Percentiles rank a stretch among this genome's conserved stretches.
These are phyloP conservation scores for Mamestra configurata DNA, from an alignment of 1,140 invertebrate genomes.

Conservation along the genomic window DNA sequence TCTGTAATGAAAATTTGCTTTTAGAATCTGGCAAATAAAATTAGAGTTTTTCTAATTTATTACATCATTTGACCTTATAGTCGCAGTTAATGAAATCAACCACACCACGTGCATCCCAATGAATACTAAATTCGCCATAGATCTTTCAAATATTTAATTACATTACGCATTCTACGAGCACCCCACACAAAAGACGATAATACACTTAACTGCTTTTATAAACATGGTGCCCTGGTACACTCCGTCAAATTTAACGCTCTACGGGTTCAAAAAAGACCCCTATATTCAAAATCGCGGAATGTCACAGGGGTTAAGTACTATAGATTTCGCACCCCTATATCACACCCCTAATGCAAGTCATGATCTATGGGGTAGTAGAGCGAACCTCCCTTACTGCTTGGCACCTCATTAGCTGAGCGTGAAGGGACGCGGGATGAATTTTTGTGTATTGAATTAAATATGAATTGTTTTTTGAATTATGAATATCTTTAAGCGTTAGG, in stretches of 20 bases:
- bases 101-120: constrained; percentile 14
- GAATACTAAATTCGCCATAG: constrained; percentile 8
- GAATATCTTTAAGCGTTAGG: not conserved
- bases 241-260: constrained; percentile 37
- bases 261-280: constrained; percentile 21
- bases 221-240: constrained; percentile 21
- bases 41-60: not conserved
- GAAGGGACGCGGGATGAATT: constrained; percentile 43
- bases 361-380: constrained; percentile 39
- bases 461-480: constrained; percentile 12
- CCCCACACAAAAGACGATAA: constrained; percentile 7
- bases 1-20: too few species aligned
- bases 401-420: constrained; percentile 41
- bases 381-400: constrained; percentile 19
- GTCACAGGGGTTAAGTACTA: constrained; percentile 38
- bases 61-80: not conserved
- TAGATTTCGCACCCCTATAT: constrained; percentile 39
- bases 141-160: constrained; percentile 43
- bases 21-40: not conserved
- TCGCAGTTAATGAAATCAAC: not conserved
- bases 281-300: constrained; percentile 39
- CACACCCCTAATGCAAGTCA: constrained; percentile 35
- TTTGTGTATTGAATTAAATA: constrained; percentile 42
- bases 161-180: constrained; percentile 27
- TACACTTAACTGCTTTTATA: constrained; percentile 42